A percentile compares a stretch with the other conserved stretches of the same genome.
These are phyloP conservation scores for Meliscaeva auricollis DNA, from an alignment of 2,888 invertebrate species.

Conservation along the genomic window DNA sequence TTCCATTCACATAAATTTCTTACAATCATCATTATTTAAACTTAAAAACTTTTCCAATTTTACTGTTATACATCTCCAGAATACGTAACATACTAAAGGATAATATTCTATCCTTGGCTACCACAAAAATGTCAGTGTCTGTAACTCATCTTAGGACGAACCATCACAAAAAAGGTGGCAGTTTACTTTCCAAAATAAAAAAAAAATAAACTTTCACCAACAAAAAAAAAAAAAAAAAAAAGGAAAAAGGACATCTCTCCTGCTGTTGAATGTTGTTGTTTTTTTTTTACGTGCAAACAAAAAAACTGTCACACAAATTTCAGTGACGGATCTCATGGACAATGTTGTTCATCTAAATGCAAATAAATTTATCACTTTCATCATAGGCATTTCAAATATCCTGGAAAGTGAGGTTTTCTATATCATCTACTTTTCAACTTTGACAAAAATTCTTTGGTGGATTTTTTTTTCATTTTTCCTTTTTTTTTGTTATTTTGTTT, in stretches of 20 bases:
- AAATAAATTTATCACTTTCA: constrained; percentile 66
- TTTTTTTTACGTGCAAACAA: background rate
- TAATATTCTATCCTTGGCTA: background rate
- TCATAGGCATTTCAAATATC: constrained; percentile 45
- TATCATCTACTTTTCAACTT: background rate
- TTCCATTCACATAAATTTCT: constrained; percentile 14
- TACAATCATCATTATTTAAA: constrained; percentile 6
- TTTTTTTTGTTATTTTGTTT: constrained; percentile 3
- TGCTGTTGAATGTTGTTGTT: constrained; percentile 10
- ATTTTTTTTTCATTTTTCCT: background rate
- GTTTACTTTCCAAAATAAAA: too few relatives aligned
- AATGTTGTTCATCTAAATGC: constrained; percentile 71
- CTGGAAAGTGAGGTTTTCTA: background rate
- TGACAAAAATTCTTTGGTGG: constrained; percentile 15
- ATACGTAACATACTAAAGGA: constrained; percentile 13
- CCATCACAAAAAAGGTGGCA: too few relatives aligned
- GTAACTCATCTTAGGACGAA: background rate
- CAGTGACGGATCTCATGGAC: constrained; percentile 27
- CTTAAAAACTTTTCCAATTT: constrained; percentile 16
- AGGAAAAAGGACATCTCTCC: background rate
- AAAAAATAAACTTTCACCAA: background rate
- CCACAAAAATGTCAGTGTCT: constrained; percentile 9
- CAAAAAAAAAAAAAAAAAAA: background rate
- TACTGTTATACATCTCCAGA: background rate
- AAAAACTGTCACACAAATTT: constrained; percentile 16